A percentile compares a stretch with the other conserved stretches of the same genome.
phyloP scores from a whole-genome alignment of 2,113 vertebrate species.

The Ictalurus punctatus region DNA sequence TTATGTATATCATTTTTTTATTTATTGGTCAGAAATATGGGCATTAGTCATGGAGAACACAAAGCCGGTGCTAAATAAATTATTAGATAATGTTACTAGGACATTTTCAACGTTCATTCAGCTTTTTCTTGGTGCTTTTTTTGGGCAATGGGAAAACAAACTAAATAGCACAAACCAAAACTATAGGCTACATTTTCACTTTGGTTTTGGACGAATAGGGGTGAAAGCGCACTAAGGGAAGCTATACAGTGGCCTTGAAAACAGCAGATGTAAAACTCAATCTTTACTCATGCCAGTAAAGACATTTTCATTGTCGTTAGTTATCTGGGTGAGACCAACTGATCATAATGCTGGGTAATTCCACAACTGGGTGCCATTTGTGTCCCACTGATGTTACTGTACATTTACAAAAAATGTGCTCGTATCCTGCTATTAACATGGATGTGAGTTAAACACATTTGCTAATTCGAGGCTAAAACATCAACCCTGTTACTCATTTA shows the following conservation, averaged over 20 bases:
- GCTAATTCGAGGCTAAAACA: not conserved
- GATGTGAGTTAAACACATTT: not conserved
- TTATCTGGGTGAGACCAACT: not conserved
- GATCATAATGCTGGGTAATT: not conserved
- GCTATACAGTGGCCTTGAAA: not conserved
- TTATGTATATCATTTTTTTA: too few species aligned
- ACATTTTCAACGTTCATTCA: too few species aligned
- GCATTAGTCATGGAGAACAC: too few species aligned
- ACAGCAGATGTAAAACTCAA: not conserved
- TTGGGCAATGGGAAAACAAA: too few species aligned
- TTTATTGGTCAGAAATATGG: too few species aligned
- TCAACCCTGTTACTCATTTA: not conserved
- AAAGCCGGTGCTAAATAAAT: too few species aligned
- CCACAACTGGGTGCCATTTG: not conserved
- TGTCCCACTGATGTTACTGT: not conserved
- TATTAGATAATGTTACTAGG: too few species aligned
- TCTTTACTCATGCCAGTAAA: not conserved
- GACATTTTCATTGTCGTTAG: not conserved
- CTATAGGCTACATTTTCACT: not conserved
- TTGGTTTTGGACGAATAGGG: not conserved
- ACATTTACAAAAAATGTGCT: not conserved
- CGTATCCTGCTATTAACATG: not conserved
- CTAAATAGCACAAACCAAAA: not conserved
- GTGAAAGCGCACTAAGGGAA: not conserved
- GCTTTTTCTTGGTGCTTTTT: too few species aligned